Conservation (phyloP, 2,888 invertebrate species). For the Thelaira solivaga region DNA sequence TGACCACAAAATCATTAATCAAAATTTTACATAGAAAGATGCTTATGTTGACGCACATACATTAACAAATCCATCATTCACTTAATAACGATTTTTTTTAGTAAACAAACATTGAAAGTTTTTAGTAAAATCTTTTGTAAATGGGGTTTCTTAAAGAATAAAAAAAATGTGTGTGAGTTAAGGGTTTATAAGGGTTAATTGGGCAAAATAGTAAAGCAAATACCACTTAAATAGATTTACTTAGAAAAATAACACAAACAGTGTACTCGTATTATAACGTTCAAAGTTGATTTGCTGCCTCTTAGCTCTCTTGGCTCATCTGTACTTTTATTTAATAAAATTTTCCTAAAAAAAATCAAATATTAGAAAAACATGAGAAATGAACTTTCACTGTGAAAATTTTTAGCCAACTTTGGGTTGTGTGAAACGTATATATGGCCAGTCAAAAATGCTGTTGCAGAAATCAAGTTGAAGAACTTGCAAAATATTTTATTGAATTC, state of each 20-base stretch:
- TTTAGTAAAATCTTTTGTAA: conserved; percentile 2
- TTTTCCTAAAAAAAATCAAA: too few species aligned
- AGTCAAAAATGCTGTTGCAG: too few species aligned
- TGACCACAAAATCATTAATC: conserved; percentile 53
- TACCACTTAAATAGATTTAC: conserved; percentile 34
- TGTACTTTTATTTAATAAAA: too few species aligned
- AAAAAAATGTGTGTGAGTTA: conserved; percentile 2
- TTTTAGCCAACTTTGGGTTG: too few species aligned
- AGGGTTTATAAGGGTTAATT: conserved; percentile 47
- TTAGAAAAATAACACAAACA: conserved; percentile 7
- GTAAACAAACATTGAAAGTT: conserved; percentile 38
- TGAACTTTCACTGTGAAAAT: too few species aligned
- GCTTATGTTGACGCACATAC: not conserved
- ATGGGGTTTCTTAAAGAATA: conserved; percentile 26
- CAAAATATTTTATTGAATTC: too few species aligned
- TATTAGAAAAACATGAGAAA: too few species aligned
- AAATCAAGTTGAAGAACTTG: too few species aligned
- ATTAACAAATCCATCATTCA: conserved; percentile 25
- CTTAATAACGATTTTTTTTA: conserved; percentile 9
- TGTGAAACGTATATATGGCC: too few species aligned
- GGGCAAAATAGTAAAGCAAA: conserved; percentile 8
- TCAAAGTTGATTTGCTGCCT: too few species aligned
- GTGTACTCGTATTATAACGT: too few species aligned
- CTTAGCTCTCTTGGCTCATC: too few species aligned
- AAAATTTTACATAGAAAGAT: conserved; percentile 1